These are phyloP conservation scores for Chloroclysta siterata DNA, from an alignment of 2,888 invertebrate species.

Conservation along the genomic window DNA sequence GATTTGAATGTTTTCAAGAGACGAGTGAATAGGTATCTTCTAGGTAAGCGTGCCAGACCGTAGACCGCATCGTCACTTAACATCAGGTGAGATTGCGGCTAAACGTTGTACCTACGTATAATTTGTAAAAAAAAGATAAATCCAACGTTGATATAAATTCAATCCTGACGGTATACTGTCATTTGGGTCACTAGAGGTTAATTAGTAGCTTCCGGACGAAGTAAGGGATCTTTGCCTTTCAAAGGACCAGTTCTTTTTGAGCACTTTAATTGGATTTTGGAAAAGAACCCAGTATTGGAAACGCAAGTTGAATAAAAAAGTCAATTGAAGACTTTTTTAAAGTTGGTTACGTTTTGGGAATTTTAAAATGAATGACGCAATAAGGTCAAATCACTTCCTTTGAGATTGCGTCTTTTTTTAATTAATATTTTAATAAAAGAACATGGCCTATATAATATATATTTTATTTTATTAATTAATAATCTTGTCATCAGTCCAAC, in stretches of 20 bases:
- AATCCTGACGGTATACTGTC: conserved; percentile 2
- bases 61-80: too few relatives aligned
- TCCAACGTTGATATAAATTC: too few relatives aligned
- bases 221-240: background rate
- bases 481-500: too few relatives aligned
- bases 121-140: too few relatives aligned
- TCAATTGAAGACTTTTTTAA: background rate
- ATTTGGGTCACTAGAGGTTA: conserved; percentile 9
- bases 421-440: background rate
- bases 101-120: too few relatives aligned
- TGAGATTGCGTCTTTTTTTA: too few relatives aligned
- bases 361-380: background rate
- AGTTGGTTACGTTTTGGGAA: background rate
- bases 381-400: too few relatives aligned
- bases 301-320: background rate
- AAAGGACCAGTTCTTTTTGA: background rate
- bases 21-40: too few relatives aligned
- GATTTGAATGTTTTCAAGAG: too few relatives aligned
- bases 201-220: conserved; percentile 9
- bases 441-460: background rate
- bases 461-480: background rate
- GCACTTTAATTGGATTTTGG: conserved; percentile 11
- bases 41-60: too few relatives aligned
- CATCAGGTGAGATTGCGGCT: too few relatives aligned
- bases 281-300: background rate